phyloP scores from a whole-genome alignment of 2,888 invertebrate species.

The Conistra vaccinii region DNA sequence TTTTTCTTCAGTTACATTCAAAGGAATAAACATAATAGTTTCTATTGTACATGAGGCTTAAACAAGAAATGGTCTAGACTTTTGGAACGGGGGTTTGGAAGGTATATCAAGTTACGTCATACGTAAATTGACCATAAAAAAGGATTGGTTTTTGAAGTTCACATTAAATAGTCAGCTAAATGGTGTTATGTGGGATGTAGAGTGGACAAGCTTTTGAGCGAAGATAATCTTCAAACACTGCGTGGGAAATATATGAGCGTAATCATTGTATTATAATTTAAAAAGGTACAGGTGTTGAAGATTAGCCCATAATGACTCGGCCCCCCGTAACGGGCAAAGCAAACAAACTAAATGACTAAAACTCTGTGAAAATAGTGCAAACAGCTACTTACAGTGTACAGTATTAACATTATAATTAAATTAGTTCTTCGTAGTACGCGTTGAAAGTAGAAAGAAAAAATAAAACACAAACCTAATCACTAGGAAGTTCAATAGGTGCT shows the following conservation, averaged over 20 bases:
- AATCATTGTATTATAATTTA: not conserved
- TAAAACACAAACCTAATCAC: conserved; percentile 82
- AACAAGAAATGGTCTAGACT: conserved; percentile 6
- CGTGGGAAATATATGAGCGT: no score
- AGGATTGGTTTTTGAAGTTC: not conserved
- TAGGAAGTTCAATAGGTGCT: conserved; percentile 79
- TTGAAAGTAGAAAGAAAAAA: conserved; percentile 67
- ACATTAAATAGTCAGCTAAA: not conserved
- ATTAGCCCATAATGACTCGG: not conserved
- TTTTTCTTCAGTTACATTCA: conserved; percentile 41
- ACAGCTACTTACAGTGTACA: conserved; percentile 20
- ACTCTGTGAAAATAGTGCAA: not conserved
- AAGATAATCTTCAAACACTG: not conserved
- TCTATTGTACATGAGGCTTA: not conserved
- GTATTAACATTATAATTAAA: conserved; percentile 45
- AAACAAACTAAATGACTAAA: not conserved
- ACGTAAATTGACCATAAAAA: no score
- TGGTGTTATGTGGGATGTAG: not conserved
- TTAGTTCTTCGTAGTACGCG: conserved; percentile 50
- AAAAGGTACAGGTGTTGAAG: not conserved
- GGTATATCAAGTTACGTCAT: not conserved
- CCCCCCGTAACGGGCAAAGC: not conserved
- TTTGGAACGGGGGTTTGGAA: not conserved
- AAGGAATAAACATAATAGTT: conserved; percentile 33
- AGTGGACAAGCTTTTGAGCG: not conserved